Base-by-base conservation (phyloP, 2,113 vertebrate genomes). In the Condylura cristata region DNA sequence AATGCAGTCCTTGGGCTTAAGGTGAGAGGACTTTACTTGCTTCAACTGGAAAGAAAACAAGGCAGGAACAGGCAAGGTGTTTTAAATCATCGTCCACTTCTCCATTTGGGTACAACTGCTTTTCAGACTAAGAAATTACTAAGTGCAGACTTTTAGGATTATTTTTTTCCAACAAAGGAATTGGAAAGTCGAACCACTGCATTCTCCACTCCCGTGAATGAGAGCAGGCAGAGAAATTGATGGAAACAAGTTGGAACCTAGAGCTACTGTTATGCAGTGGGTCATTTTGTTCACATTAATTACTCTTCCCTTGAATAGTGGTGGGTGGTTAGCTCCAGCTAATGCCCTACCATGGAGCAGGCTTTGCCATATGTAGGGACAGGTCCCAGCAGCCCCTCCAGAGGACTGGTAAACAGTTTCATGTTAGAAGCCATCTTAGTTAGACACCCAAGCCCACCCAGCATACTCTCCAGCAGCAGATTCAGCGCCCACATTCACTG, bases 151-250 rank as follows among this genome's bases (percentile, higher is more conserved):
- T 94, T 75, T 26, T 24, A 53, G 76, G 51, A 30, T 75, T 7
- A 58, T 89, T 92, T 92, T 60, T 17, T n/a, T 20, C 53, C 53
- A 91, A 84, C 71, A 81, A 94, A 90, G 74, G 14, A 68, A 90
- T 75, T 74, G 58, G 78, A 95, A 91, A 66, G 44, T 41, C 16
- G 80, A 91, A 53, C 7, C 20, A 14, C 34, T 89, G 12, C 70
- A 86, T 51, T 71, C 80, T 74, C 68, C 41, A 80, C 41, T 75
- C 56, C 68, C 56, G 60, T 6, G 39, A 51, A 76, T 11, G 70
- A 68, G 53, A 87, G 94, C 6, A n/a, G 94, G 83, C 80, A 91
- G 60, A 86, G 84, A 66, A 51, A 75, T 8, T 26, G 41, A 20
- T 1, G 39, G 91, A 46, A 74, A 61, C n/a, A 65, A 83, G 65